Percentiles rank a stretch among this genome's conserved stretches.
Evolutionary conservation across 2,113 vertebrate species (phyloP).

Genomic region (Corapipo altera): DNA sequence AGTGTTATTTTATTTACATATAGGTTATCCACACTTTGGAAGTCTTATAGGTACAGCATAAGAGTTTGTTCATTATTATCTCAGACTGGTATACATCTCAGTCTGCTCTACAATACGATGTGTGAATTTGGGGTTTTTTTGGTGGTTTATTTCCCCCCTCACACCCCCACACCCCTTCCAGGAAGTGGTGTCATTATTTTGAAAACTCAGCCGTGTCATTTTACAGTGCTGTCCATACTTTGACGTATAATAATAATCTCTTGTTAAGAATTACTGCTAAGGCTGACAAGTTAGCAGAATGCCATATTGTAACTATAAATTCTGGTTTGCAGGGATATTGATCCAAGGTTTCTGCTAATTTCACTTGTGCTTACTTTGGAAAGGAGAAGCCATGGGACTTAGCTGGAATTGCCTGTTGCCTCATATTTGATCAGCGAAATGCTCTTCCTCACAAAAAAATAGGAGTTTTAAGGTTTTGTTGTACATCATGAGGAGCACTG

Average conservation of each 20-base stretch:
- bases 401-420: neutral
- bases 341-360: neutral
- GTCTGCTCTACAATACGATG: neutral
- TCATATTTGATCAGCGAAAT: neutral
- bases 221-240: neutral
- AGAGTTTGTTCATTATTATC: neutral
- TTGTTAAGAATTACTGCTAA: neutral
- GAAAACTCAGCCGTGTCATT: neutral
- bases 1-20: neutral
- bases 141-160: accelerated
- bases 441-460: neutral
- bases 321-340: neutral
- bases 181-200: neutral
- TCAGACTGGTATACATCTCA: neutral
- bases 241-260: neutral
- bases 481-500: neutral
- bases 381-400: neutral
- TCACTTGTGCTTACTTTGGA: neutral
- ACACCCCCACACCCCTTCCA: too few species aligned
- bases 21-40: neutral
- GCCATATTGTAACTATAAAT: neutral
- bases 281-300: neutral
- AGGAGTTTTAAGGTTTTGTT: neutral
- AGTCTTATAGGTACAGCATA: neutral
- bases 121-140: neutral